Conservation (phyloP, 2,797 vertebrate species). For the Coregonus ussuriensis region DNA sequence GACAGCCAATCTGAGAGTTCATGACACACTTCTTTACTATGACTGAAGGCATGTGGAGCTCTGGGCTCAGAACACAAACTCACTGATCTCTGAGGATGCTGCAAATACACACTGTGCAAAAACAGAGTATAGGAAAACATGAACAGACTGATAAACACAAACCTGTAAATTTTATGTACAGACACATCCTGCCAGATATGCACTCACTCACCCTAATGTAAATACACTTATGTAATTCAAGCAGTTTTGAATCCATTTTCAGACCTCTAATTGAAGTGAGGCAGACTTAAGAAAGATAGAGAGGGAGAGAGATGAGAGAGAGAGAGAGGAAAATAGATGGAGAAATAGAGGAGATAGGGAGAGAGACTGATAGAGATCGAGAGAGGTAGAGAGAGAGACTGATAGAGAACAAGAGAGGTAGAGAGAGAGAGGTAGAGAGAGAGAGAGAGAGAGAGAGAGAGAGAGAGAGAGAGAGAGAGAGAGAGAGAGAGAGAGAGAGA, state of each 20-base stretch:
- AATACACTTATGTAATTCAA: neutral
- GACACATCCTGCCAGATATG: neutral
- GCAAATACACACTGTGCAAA: neutral
- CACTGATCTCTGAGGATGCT: neutral
- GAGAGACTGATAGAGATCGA: slow-evolving; percentile 2
- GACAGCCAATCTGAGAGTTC: slow-evolving; percentile 1
- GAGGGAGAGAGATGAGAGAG: neutral
- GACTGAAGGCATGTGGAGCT: neutral
- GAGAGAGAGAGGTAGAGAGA: neutral
- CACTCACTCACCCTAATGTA: neutral
- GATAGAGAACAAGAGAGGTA: neutral
- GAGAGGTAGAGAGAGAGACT: neutral
- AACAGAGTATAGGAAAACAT: neutral
- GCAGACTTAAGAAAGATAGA: neutral
- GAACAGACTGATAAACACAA: neutral
- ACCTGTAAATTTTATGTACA: neutral
- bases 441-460: slow-evolving; percentile 4
- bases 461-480: neutral
- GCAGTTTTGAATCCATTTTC: too few relatives aligned
- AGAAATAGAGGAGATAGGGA: neutral
- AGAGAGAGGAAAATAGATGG: neutral
- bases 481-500: neutral
- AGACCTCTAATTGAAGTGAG: neutral
- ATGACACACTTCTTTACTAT: neutral
- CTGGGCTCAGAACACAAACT: neutral